phyloP scores from a whole-genome alignment of 2,888 invertebrate genomes.

The Pelosia muscerda region DNA sequence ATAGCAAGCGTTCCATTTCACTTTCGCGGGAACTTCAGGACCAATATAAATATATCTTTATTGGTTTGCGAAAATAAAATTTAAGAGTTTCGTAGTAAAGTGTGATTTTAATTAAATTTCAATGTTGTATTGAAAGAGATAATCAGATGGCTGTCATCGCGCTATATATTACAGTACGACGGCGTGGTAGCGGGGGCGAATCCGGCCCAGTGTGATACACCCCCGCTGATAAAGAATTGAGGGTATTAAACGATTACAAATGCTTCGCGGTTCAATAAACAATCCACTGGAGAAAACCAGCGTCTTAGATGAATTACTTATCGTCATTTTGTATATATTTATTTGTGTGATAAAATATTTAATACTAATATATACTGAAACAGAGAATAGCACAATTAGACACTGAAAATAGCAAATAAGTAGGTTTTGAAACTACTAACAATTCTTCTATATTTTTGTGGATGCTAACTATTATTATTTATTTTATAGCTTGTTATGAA shows the following conservation, averaged over 20 bases:
- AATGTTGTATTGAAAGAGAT: slow-evolving; percentile 63
- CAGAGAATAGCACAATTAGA: too few species aligned
- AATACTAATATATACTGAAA: background rate
- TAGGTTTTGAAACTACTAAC: background rate
- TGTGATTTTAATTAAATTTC: slow-evolving; percentile 56
- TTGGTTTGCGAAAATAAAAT: slow-evolving; percentile 51
- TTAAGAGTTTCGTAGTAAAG: slow-evolving; percentile 41
- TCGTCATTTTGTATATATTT: slow-evolving; percentile 42
- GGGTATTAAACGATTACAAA: slow-evolving; percentile 88
- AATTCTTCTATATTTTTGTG: too few species aligned
- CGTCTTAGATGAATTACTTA: slow-evolving; percentile 80
- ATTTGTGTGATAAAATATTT: slow-evolving; percentile 6
- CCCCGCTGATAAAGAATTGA: slow-evolving; percentile 85
- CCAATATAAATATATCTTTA: slow-evolving; percentile 56
- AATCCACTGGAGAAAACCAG: slow-evolving; percentile 72
- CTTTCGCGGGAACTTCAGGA: slow-evolving; percentile 39
- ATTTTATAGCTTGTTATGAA: background rate
- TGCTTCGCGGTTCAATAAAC: slow-evolving; percentile 86
- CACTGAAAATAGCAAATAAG: background rate
- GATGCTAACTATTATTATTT: too few species aligned
- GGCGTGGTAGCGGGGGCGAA: slow-evolving; percentile 60
- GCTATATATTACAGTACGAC: slow-evolving; percentile 73
- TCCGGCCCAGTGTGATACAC: slow-evolving; percentile 67
- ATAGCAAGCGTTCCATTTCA: slow-evolving; percentile 71
- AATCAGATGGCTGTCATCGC: slow-evolving; percentile 79